Conservation (phyloP, 2,888 invertebrate genomes). For the Rapana venosa region DNA sequence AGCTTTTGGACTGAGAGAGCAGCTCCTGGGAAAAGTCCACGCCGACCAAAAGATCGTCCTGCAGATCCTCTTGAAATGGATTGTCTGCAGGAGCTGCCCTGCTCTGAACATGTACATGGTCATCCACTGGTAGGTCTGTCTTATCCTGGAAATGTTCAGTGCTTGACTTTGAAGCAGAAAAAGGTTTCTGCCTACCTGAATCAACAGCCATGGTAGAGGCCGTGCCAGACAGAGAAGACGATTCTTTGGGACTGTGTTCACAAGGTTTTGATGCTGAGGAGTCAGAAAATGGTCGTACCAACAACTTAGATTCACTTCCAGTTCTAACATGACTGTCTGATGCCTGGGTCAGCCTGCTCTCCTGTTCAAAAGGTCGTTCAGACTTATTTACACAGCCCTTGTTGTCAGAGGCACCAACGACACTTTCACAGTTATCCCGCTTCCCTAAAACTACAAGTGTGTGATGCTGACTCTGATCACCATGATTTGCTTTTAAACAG, state of each 20-base stretch:
- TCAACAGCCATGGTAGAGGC: neutral
- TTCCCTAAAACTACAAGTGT: neutral
- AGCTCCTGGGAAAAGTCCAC: conserved; percentile 39
- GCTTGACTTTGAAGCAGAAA: neutral
- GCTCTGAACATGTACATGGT: neutral
- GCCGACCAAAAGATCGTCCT: conserved; percentile 23
- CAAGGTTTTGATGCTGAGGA: neutral
- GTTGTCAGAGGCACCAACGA: neutral
- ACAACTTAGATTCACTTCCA: neutral
- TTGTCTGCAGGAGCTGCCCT: neutral
- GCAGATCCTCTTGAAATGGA: neutral
- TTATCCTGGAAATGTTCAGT: neutral
- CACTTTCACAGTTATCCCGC: neutral
- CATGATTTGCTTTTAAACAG: neutral
- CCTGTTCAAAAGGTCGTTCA: neutral
- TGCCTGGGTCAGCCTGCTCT: neutral
- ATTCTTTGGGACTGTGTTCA: neutral
- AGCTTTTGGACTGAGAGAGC: neutral
- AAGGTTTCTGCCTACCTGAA: neutral
- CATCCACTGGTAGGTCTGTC: neutral
- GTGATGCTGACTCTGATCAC: neutral
- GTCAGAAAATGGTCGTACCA: neutral
- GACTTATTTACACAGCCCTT: neutral
- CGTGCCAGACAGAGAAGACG: neutral
- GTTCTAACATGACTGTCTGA: neutral